phyloP scores from a whole-genome alignment of 23 tunicate genomes.

The Halocynthia roretzi region DNA sequence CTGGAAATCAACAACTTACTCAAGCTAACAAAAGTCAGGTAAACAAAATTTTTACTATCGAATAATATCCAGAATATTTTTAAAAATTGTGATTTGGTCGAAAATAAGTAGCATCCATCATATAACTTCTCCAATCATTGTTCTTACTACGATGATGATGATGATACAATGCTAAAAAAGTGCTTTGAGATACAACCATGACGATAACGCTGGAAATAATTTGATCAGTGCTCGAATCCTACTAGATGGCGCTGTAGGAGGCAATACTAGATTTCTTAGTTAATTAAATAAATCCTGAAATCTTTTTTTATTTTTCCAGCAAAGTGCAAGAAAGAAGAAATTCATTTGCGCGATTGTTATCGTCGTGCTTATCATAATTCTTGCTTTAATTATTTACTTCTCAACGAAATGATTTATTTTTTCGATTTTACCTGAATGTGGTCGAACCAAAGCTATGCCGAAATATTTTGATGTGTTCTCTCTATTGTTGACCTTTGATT shows the following conservation, averaged over 20 bases:
- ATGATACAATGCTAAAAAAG: too few relatives aligned
- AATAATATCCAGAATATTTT: background rate
- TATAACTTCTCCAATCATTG: too few relatives aligned
- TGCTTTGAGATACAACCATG: too few relatives aligned
- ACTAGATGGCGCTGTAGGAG: background rate
- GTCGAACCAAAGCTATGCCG: background rate
- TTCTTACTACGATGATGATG: too few relatives aligned
- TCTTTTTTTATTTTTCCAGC: slow-evolving; percentile 37
- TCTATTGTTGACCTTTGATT: too few relatives aligned
- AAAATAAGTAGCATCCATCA: too few relatives aligned
- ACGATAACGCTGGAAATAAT: too few relatives aligned
- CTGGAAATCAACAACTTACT: slow-evolving; percentile 62
- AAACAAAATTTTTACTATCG: too few relatives aligned
- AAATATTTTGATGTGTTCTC: too few relatives aligned
- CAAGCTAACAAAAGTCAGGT: slow-evolving; percentile 29
- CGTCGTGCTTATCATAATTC: slow-evolving; percentile 40
- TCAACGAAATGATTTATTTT: slow-evolving; percentile 13
- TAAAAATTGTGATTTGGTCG: too few relatives aligned
- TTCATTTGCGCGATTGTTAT: slow-evolving; percentile 66
- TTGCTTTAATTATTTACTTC: slow-evolving; percentile 57
- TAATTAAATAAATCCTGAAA: too few relatives aligned
- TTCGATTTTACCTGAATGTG: background rate
- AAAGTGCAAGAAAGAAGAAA: slow-evolving; percentile 92
- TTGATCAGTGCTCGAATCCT: too few relatives aligned
- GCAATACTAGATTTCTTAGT: background rate